Evolutionary conservation across 92 coral and sea anemone genomes (phyloP).

Genomic region (Palythoa grandis): DNA sequence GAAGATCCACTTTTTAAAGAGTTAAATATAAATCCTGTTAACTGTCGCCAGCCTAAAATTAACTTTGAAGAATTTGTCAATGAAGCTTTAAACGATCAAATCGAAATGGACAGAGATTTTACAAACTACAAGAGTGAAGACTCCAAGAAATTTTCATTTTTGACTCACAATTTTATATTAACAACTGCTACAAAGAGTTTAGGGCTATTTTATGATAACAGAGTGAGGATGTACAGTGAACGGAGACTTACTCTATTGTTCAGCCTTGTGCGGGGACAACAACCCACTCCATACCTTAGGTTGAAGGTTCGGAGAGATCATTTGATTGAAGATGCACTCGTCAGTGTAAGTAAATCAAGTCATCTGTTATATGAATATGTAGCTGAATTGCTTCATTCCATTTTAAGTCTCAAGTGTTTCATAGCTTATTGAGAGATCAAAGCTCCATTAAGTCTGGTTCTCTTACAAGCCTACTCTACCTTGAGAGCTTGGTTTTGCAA

Average conservation of each 20-base stretch:
- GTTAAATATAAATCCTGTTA: constrained; percentile 53
- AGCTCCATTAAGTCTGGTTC: too few relatives aligned
- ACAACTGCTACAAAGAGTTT: constrained; percentile 92
- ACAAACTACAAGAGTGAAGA: constrained; percentile 76
- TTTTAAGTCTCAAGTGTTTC: not conserved
- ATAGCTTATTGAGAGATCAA: too few relatives aligned
- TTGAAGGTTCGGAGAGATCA: constrained; percentile 94
- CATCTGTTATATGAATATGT: not conserved
- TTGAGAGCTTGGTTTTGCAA: too few relatives aligned
- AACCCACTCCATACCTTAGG: constrained; percentile 87
- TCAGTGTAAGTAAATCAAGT: constrained; percentile 81
- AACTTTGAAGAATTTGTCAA: constrained; percentile 79
- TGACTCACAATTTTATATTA: constrained; percentile 79
- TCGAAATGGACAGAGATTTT: constrained; percentile 83
- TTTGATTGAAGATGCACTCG: constrained; percentile 96
- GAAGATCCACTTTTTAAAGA: constrained; percentile 72
- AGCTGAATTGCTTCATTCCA: not conserved
- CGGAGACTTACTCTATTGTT: constrained; percentile 87
- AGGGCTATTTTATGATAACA: constrained; percentile 94
- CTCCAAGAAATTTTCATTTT: constrained; percentile 72
- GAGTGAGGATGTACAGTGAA: constrained; percentile 97
- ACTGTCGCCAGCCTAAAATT: constrained; percentile 75
- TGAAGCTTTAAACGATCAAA: constrained; percentile 85
- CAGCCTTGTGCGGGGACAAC: constrained; percentile 96
- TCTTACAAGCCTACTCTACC: too few relatives aligned